Percentiles rank a stretch among this genome's conserved stretches.
Evolutionary conservation across 2,888 invertebrate genomes (phyloP).

Genomic region (Sphaeridia pumilis): DNA sequence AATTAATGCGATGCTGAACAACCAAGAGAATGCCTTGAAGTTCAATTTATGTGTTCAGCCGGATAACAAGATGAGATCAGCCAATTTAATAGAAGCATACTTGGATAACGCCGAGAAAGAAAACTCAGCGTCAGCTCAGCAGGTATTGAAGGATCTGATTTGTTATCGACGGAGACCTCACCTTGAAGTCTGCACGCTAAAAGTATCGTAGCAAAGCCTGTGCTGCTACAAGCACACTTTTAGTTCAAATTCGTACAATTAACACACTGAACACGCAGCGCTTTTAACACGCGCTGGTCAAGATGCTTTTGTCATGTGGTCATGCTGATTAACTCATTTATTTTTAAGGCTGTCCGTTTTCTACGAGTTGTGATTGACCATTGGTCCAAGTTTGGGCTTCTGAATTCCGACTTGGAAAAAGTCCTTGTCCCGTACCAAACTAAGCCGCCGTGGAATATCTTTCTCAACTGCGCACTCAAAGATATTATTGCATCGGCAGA

Average conservation of each 20-base stretch:
- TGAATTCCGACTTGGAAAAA: slow-evolving; percentile 29
- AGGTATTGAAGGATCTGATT: slow-evolving; percentile 19
- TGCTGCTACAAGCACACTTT: no score
- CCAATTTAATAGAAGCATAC: slow-evolving; percentile 23
- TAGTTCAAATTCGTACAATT: no score
- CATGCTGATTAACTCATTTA: background rate
- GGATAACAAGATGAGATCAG: slow-evolving; percentile 17
- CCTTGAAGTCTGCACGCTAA: background rate
- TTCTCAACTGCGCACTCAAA: slow-evolving; percentile 30
- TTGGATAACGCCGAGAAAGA: slow-evolving; percentile 20
- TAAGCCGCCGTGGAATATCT: slow-evolving; percentile 27
- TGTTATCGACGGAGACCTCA: background rate
- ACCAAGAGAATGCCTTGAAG: slow-evolving; percentile 41
- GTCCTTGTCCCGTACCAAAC: slow-evolving; percentile 24
- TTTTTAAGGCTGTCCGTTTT: slow-evolving; percentile 32
- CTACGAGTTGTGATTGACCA: slow-evolving; percentile 30
- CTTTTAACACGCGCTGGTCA: background rate
- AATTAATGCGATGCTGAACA: slow-evolving; percentile 41
- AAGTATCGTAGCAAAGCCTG: no score
- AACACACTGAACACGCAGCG: background rate
- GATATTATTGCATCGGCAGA: slow-evolving; percentile 30
- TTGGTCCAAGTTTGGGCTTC: slow-evolving; percentile 26
- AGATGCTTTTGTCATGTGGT: background rate
- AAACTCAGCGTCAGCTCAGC: slow-evolving; percentile 24
- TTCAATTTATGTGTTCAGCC: slow-evolving; percentile 41